A percentile compares a stretch with the other conserved stretches of the same genome.
Evolutionary conservation across 1,140 invertebrate genomes (phyloP).

Genomic region (Pomacea maculata): DNA sequence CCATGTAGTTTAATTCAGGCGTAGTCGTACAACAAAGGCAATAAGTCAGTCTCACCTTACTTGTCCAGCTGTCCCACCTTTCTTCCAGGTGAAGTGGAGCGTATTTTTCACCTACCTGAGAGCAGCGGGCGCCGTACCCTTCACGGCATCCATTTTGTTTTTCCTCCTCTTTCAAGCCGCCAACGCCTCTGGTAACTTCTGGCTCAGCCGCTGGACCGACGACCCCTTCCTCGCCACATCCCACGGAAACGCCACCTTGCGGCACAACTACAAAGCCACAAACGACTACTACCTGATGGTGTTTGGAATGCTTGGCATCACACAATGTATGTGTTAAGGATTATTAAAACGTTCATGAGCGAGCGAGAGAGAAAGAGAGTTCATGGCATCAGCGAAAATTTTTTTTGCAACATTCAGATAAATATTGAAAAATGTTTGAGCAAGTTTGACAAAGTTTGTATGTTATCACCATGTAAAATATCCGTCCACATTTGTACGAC

Average conservation of each 20-base stretch:
- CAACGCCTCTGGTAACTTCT: slow-evolving; percentile 52
- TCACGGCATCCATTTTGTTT: slow-evolving; percentile 62
- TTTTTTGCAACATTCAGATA: too few species aligned
- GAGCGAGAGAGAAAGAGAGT: too few species aligned
- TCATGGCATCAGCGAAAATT: too few species aligned
- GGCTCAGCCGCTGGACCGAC: slow-evolving; percentile 61
- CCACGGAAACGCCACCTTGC: slow-evolving; percentile 13
- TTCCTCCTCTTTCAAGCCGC: slow-evolving; percentile 50
- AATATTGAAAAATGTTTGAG: too few species aligned
- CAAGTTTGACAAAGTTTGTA: too few species aligned
- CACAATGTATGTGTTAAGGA: slow-evolving; percentile 54
- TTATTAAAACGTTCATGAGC: too few species aligned
- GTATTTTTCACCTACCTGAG: slow-evolving; percentile 90
- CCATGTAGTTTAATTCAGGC: too few species aligned
- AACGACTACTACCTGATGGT: slow-evolving; percentile 44
- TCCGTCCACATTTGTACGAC: too few species aligned
- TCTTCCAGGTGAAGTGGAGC: slow-evolving; percentile 78
- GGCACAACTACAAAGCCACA: slow-evolving; percentile 10
- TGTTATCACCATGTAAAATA: too few species aligned
- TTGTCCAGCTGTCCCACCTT: too few species aligned
- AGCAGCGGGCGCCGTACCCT: slow-evolving; percentile 82
- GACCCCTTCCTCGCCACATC: slow-evolving; percentile 41
- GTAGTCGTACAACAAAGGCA: too few species aligned
- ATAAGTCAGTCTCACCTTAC: too few species aligned
- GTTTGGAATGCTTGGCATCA: slow-evolving; percentile 55